Evolutionary conservation across 2,113 vertebrate genomes (phyloP).

Genomic region (Ia io): DNA sequence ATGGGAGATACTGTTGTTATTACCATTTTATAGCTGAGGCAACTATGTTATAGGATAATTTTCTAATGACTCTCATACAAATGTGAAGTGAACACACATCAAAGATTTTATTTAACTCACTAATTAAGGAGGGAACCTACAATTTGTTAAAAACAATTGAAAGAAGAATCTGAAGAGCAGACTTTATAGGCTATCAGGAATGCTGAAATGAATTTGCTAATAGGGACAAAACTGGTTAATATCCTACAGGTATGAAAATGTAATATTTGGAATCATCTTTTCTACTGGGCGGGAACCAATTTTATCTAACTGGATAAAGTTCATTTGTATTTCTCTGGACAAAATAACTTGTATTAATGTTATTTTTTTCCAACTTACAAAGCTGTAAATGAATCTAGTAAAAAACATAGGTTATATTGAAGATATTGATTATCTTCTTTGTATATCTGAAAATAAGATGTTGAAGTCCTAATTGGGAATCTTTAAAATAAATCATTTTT

Average conservation of each 20-base stretch:
- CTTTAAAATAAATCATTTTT: background rate
- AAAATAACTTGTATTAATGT: background rate
- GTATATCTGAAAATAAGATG: background rate
- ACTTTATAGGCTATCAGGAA: background rate
- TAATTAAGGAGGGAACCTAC: background rate
- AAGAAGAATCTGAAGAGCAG: background rate
- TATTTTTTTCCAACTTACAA: conserved; percentile 16
- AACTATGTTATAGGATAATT: background rate
- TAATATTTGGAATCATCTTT: background rate
- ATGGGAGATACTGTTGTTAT: background rate
- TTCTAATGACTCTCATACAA: background rate
- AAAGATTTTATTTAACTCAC: background rate
- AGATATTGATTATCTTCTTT: background rate
- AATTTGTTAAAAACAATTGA: background rate
- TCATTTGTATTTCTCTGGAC: background rate
- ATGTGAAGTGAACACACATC: background rate
- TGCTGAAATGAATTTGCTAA: background rate
- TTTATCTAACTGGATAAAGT: background rate
- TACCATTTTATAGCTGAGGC: background rate
- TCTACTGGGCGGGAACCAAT: background rate
- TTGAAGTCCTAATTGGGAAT: background rate
- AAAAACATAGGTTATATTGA: background rate
- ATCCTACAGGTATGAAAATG: background rate
- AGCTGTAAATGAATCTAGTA: background rate
- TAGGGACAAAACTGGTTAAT: background rate